A percentile compares a stretch with the other conserved stretches of the same genome.
Evolutionary conservation across 1,140 invertebrate species (phyloP).

Genomic region (Aphidius ervi): DNA sequence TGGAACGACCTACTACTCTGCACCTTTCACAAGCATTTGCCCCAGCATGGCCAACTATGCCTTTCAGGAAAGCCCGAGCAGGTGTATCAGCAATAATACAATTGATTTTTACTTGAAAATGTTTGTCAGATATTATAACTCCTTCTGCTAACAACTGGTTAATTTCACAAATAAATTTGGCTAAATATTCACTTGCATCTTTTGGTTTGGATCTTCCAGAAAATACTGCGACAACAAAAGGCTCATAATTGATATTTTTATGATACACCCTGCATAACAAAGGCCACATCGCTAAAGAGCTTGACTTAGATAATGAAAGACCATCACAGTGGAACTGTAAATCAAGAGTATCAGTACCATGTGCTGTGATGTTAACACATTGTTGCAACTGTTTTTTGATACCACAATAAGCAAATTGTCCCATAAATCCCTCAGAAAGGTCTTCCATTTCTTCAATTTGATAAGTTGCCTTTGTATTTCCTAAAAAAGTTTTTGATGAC

Average conservation of each 20-base stretch:
- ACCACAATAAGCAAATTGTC: slow-evolving; percentile 21
- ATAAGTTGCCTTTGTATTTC: slow-evolving; percentile 9
- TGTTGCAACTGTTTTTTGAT: slow-evolving; percentile 7
- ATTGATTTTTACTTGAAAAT: slow-evolving; percentile 15
- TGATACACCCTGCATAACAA: slow-evolving; percentile 12
- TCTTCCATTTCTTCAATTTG: slow-evolving; percentile 12
- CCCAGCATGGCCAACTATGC: slow-evolving; percentile 10
- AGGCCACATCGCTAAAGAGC: slow-evolving; percentile 13
- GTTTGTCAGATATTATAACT: slow-evolving; percentile 10
- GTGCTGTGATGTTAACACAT: slow-evolving; percentile 13
- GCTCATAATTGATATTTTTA: slow-evolving; percentile 13
- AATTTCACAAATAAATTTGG: slow-evolving; percentile 23
- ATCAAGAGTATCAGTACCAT: slow-evolving; percentile 13
- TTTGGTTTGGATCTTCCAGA: slow-evolving; percentile 15
- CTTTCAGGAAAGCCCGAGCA: slow-evolving; percentile 16
- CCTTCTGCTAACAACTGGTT: slow-evolving; percentile 17
- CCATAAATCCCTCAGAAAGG: background rate
- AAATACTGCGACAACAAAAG: slow-evolving; percentile 19
- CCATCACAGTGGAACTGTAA: background rate
- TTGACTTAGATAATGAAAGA: slow-evolving; percentile 17
- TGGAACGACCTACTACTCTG: slow-evolving; percentile 8
- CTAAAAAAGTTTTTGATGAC: slow-evolving; percentile 22
- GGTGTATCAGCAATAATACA: slow-evolving; percentile 18
- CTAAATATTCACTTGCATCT: slow-evolving; percentile 12
- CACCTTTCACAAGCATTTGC: slow-evolving; percentile 18